phyloP scores from a whole-genome alignment of 2,888 invertebrate species.

The Octonoba sinensis region DNA sequence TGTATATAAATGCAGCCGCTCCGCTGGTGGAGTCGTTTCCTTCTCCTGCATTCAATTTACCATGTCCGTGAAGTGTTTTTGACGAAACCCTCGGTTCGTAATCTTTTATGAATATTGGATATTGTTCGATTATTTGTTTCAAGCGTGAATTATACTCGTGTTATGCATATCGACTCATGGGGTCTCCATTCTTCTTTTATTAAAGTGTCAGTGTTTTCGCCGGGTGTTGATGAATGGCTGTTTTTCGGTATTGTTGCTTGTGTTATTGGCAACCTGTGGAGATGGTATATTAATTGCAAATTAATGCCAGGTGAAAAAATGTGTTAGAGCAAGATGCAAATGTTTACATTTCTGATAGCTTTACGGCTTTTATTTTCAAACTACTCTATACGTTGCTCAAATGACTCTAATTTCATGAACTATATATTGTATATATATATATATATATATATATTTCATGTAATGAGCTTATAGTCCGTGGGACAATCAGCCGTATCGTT shows the following conservation, averaged over 20 bases:
- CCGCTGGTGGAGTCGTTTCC: too few species aligned
- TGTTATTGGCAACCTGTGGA: not conserved
- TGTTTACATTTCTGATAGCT: too few species aligned
- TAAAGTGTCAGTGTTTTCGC: constrained; percentile 15
- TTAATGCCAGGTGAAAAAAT: too few species aligned
- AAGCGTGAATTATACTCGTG: constrained; percentile 18
- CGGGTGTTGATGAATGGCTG: constrained; percentile 4
- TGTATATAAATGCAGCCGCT: not conserved
- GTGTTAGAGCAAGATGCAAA: too few species aligned
- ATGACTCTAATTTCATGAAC: too few species aligned
- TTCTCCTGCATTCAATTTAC: constrained; percentile 41
- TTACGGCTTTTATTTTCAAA: too few species aligned
- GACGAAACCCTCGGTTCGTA: constrained; percentile 12
- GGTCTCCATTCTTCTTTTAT: constrained; percentile 26
- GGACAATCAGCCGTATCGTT: too few species aligned
- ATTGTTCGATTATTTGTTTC: constrained; percentile 34
- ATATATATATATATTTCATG: too few species aligned
- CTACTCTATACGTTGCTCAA: too few species aligned
- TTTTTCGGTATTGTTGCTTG: not conserved
- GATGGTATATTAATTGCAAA: too few species aligned
- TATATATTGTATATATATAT: too few species aligned
- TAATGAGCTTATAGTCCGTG: too few species aligned
- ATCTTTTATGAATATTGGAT: constrained; percentile 50
- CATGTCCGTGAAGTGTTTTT: constrained; percentile 26
- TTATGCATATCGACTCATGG: not conserved